These are phyloP conservation scores for Cartodere bifasciata DNA, from an alignment of 2,888 invertebrate species.

Conservation along the genomic window DNA sequence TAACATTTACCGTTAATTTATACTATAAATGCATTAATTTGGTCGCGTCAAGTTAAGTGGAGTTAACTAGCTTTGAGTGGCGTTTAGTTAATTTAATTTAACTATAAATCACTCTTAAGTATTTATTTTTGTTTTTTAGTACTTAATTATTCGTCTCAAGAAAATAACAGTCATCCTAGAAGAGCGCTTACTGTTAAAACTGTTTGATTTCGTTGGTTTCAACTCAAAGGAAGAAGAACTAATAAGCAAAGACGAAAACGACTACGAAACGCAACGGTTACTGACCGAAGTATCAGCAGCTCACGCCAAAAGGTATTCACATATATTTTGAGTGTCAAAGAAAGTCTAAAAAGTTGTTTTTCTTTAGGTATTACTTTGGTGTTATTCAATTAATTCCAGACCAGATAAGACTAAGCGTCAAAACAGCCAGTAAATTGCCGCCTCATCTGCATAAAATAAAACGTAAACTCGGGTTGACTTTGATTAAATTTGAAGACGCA, in stretches of 20 bases:
- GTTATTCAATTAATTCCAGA: conserved; percentile 31
- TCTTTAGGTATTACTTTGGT: conserved; percentile 30
- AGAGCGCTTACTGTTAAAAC: conserved; percentile 66
- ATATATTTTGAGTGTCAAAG: conserved; percentile 1
- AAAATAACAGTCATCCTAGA: conserved; percentile 80
- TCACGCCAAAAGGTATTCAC: conserved; percentile 64
- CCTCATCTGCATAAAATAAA: conserved; percentile 67
- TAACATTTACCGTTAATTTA: too few species aligned
- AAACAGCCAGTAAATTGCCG: conserved; percentile 74
- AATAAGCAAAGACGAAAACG: conserved; percentile 51
- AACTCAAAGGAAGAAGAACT: conserved; percentile 39
- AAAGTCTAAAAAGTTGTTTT: neutral
- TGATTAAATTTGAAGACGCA: conserved; percentile 95
- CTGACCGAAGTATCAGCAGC: conserved; percentile 69
- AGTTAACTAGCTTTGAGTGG: too few species aligned
- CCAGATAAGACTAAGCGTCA: conserved; percentile 77
- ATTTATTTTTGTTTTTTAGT: conserved; percentile 34
- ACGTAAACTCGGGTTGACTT: conserved; percentile 70
- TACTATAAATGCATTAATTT: too few species aligned
- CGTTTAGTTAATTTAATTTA: too few species aligned
- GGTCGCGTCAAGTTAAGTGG: too few species aligned
- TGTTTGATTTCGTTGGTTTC: conserved; percentile 47
- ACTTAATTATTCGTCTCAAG: conserved; percentile 67
- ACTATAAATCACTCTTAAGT: conserved; percentile 4
- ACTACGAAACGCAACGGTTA: conserved; percentile 67